Base-by-base conservation (phyloP, 2,797 vertebrate genomes). In the Micromesistius poutassou region DNA sequence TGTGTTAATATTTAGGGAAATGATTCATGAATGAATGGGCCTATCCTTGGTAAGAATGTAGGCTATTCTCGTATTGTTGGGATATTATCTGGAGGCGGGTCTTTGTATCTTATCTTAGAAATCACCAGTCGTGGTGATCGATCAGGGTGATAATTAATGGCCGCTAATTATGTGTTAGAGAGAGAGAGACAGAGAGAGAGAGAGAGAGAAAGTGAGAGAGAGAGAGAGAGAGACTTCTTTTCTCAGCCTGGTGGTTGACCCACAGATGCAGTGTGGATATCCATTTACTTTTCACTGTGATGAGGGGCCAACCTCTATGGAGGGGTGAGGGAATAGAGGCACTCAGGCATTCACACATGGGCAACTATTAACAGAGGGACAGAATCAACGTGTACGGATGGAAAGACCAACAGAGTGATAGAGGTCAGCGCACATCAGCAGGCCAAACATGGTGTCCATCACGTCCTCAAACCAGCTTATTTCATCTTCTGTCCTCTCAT, bases 221-320 rank as follows among this genome's bases (percentile, higher is more conserved):
- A 38, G 76, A 72, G 13, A 46, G 46, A 46, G 70, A 55, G 30
- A 73, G 71, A 72, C 31, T 36, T 10, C 40, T 13, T 42, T 42
- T 42, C 10, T 12, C 13, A 16, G 42, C 42, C 42, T 46, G 42
- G 14, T 46, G 42, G 42, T 46, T 46, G 42, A 13, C 62, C 19
- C 62, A 66, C 25, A 28, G 78, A 87, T 87, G 84, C 82, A 85
- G 31, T 19, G 78, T 78, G 25, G 73, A 82, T 87, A 83, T 75
- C 77, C 88, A 90, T 91, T 88, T 80, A 91, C 87, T 87, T 91
- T 91, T 92, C 78, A 90, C 85, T 28, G 81, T 74, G 76, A 75
- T 72, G 75, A 81, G 82, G 82, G 72, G 78, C 82, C 85, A 87
- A 87, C 81, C 38, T 55, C 38, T 55, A 75, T 72, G 79, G 75